phyloP scores from a whole-genome alignment of 2,113 vertebrate genomes.

The Neomonachus schauinslandi region DNA sequence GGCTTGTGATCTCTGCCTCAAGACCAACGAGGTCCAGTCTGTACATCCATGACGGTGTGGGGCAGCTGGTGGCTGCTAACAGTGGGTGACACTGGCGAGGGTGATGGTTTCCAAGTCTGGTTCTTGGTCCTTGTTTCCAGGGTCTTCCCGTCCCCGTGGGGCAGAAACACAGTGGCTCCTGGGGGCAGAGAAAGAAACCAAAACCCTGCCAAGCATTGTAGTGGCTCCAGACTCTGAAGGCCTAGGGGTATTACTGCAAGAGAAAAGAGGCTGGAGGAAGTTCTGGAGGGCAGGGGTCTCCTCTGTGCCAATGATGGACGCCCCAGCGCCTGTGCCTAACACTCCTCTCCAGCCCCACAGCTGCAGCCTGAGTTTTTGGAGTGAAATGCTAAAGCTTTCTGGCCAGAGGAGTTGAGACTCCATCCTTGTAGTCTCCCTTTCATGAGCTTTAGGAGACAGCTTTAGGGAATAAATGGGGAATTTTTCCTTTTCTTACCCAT shows the following conservation, averaged over 20 bases:
- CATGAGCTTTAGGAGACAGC: conserved; percentile 10
- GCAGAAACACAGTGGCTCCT: conserved; percentile 44
- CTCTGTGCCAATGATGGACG: background rate
- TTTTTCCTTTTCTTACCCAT: background rate
- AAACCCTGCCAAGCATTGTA: conserved; percentile 30
- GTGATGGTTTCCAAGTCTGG: conserved; percentile 16
- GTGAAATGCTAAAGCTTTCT: conserved; percentile 43
- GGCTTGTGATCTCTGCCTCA: conserved; percentile 98
- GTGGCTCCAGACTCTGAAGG: background rate
- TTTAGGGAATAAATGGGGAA: conserved; percentile 27
- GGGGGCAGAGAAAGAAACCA: conserved; percentile 43
- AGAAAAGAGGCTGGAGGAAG: conserved; percentile 27
- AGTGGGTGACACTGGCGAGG: conserved; percentile 88
- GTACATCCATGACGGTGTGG: conserved; percentile 96
- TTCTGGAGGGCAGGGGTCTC: background rate
- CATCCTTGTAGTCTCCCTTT: background rate
- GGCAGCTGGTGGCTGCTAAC: conserved; percentile 95
- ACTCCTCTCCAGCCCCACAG: background rate
- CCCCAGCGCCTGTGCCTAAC: conserved; percentile 53
- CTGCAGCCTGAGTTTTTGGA: conserved; percentile 36
- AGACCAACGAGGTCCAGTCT: conserved; percentile 98
- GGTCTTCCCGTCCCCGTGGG: conserved; percentile 1
- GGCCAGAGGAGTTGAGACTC: background rate
- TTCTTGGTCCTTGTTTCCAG: conserved; percentile 50
- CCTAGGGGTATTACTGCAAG: background rate